Evolutionary conservation across 2,888 invertebrate genomes (phyloP), one percentile per base, ranked within the genome.

Genomic region (Siphlonurus alternatus): DNA sequence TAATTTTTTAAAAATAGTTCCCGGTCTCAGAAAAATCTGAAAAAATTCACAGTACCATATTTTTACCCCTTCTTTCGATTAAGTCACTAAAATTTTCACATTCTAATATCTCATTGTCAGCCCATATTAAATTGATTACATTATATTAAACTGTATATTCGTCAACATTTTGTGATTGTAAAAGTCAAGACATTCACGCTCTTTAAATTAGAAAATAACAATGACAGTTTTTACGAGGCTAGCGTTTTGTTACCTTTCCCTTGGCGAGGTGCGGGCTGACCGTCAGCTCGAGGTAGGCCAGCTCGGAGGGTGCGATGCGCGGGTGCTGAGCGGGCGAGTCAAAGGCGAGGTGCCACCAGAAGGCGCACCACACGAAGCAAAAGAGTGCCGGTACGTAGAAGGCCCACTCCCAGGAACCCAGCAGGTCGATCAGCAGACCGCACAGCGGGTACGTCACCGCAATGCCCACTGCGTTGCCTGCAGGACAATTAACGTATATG

Each of bases 261-360:
- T 60, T 63, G 38, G 56, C 18, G n/a, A 63, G 18, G 71, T 65
- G 19, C 74, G 63, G 63, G 20, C 73, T 66, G 2, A 74, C 73
- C 0, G 78, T 76, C 15, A 78, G 73, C 59, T 81, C 72, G 64
- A 87, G 86, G 67, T 81, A 82, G 7, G 78, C 76, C 62, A 76
- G 78, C 70, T 87, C 87, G 1, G 75, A 72, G 1, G 74, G 73
- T 0, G 79, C 77, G 63, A 87, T 87, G 23, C 84, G 75, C 0
- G 87, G 87, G 76, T 88, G 87, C 64, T 81, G 72, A 0, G 76
- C 76, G 0, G 87, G 87, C 20, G 81, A 79, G 69, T 87, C 85
- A 68, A 79, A 83, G 0, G 84, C 84, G 20, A 85, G 73, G 3
- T 79, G 73, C 66, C 79, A 74, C 87, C 87, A 87, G 25, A 79